Base-by-base conservation (phyloP, 2,888 invertebrate species). In the Lepidochrysops patricia region DNA sequence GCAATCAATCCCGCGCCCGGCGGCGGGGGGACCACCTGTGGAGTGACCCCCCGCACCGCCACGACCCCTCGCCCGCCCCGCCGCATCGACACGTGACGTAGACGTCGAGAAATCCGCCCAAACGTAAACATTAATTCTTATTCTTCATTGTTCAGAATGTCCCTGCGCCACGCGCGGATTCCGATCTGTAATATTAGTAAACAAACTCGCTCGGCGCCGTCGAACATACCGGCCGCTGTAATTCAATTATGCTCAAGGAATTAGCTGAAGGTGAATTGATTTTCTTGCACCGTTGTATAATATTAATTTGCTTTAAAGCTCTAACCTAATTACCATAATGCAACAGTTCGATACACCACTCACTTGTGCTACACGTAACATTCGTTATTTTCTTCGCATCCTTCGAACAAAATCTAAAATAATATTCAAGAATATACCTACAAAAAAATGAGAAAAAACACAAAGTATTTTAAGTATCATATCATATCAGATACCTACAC, bases 111-210 rank as follows among this genome's bases (percentile, higher is more conserved):
- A 85, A 86, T 84, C 85, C 84, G 82, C 84, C 87, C 83, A 87
- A 87, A 88, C 88, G 88, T 88, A 89, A 89, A 89, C 89, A 89
- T 85, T 84, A 87, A 87, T 87, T 85, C 87, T 85, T 84, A 83
- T 84, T 86, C 87, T 86, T 87, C 84, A 86, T 83, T 83, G 87
- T 85, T 79, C 80, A 79, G 82, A 83, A 82, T 83, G 83, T 80
- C 78, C 79, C 70, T 75, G 77, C 79, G 82, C 76, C 81, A 80
- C 81, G 85, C 84, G 74, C 79, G 75, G 72, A 84, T 83, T 79
- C 80, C 82, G 69, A 80, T 81, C 75, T 70, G 68, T 71, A 70
- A 73, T 85, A 87, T 88, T 86, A 79, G 86, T 87, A 88, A 88
- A 88, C 88, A 88, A 84, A 82, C 77, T 72, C 70, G 69, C 72